A percentile compares a stretch with the other conserved stretches of the same genome.
Evolutionary conservation across 2,113 vertebrate genomes (phyloP).

Genomic region (Zapornia atra): DNA sequence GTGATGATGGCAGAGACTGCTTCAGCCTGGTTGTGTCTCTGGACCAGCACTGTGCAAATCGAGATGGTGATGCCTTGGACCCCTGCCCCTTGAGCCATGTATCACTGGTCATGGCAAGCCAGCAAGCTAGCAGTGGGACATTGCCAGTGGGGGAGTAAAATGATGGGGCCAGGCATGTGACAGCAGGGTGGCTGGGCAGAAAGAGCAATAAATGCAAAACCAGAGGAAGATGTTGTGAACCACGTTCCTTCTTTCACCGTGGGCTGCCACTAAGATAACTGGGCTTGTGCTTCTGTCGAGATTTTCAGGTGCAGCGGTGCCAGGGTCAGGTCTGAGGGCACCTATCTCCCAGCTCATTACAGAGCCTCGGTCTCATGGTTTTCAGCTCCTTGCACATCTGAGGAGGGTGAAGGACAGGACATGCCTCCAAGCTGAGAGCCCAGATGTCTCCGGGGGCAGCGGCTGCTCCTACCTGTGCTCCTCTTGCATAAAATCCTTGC

Average conservation of each 20-base stretch:
- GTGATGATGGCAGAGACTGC: not conserved
- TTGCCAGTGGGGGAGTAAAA: fast-evolving
- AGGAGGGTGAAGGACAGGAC: not conserved
- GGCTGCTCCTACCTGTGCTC: not conserved
- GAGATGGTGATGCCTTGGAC: not conserved
- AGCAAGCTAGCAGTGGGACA: not conserved
- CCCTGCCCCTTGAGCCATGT: not conserved
- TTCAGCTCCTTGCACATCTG: not conserved
- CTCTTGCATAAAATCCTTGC: not conserved
- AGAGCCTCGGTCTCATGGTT: fast-evolving
- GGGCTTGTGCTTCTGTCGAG: not conserved
- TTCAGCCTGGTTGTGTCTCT: not conserved
- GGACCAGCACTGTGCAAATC: not conserved
- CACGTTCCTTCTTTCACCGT: not conserved
- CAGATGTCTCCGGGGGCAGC: not conserved
- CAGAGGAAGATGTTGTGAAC: not conserved
- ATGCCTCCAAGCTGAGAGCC: fast-evolving
- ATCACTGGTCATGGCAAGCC: fast-evolving
- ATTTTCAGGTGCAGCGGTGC: not conserved
- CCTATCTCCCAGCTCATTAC: not conserved
- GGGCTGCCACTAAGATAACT: fast-evolving
- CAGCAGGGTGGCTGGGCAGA: not conserved
- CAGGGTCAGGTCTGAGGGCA: not conserved
- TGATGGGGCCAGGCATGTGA: not conserved
- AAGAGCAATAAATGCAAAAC: not conserved